Evolutionary conservation across 2,888 invertebrate genomes (phyloP).

Genomic region (Tetheella fluctuosa): DNA sequence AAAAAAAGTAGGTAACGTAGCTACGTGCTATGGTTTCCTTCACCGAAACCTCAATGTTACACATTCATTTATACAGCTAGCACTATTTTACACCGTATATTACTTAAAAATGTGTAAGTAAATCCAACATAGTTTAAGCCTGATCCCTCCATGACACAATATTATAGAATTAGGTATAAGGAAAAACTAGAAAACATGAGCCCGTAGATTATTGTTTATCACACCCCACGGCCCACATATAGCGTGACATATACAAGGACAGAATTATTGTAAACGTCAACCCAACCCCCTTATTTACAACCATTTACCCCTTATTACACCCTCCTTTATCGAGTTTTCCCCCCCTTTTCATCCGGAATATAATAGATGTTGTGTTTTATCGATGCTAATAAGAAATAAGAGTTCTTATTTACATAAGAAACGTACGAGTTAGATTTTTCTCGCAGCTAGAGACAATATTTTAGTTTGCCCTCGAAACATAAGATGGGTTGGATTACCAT

Average conservation of each 20-base stretch:
- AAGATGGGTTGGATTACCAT: conserved; percentile 2
- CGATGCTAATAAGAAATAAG: conserved; percentile 11
- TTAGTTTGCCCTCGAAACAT: background rate
- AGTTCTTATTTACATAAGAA: conserved; percentile 10
- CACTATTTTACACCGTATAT: no score
- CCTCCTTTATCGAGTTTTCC: background rate
- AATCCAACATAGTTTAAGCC: background rate
- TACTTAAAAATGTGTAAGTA: background rate
- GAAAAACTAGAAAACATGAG: background rate
- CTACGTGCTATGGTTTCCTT: no score
- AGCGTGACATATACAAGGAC: background rate
- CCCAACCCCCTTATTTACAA: background rate
- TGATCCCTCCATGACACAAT: background rate
- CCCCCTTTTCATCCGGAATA: background rate
- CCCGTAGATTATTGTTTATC: background rate
- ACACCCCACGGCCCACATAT: background rate
- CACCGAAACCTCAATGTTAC: no score
- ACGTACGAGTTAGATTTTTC: background rate
- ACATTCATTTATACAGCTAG: no score
- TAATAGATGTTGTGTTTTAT: conserved; percentile 10
- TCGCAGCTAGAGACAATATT: background rate
- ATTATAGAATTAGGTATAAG: background rate
- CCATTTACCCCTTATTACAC: background rate
- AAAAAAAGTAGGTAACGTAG: no score
- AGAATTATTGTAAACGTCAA: background rate